Base-by-base conservation (phyloP, 2,797 vertebrate genomes). In the Gallirallus australis region DNA sequence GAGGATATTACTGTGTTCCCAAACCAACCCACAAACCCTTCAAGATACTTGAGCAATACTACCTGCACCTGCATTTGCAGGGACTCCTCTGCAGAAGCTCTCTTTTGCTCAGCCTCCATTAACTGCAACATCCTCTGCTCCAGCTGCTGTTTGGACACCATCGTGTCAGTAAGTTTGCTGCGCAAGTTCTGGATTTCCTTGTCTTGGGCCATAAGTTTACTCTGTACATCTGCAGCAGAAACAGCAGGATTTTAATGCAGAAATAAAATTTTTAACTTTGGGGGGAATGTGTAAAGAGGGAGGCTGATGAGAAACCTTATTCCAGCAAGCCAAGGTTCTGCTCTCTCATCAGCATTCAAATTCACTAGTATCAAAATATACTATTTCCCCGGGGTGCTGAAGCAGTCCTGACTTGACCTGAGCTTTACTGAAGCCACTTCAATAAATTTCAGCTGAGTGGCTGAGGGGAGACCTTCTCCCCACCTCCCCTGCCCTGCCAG, bases 101-200 rank as follows among this genome's bases (percentile, higher is more conserved):
- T 98, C 97, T 99, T 99, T 96, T 99, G 98, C 6, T 99, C 99
- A 37, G 98, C 98, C 72, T 99, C 99, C 97, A 99, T 97, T 21
- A 99, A 98, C 95, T 99, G 99, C 98, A 98, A 95, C 95, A 99
- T 98, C 96, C 98, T 98, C 97, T 99, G 99, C 91, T 99, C 99
- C 97, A 99, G 96, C 92, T 99, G 98, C 85, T 99, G 99, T 88
- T 99, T 99, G 59, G 99, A 98, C 70, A 99, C 98, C 93, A 99
- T 98, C 33, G 98, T 98, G 92, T 99, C 99, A 9, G 98, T 99
- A 93, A 99, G 98, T 96, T 98, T 99, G 98, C 98, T 98, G 97
- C 99, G 99, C 18, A 99, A 98, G 72, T 97, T 99, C 98, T 99
- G 99, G 93, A 99, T 98, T 98, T 99, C 99, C 97, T 98, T 99